Percentiles rank a stretch among this genome's conserved stretches.
Evolutionary conservation across 2,888 invertebrate genomes (phyloP).

Genomic region (Drosophila kokeensis): DNA sequence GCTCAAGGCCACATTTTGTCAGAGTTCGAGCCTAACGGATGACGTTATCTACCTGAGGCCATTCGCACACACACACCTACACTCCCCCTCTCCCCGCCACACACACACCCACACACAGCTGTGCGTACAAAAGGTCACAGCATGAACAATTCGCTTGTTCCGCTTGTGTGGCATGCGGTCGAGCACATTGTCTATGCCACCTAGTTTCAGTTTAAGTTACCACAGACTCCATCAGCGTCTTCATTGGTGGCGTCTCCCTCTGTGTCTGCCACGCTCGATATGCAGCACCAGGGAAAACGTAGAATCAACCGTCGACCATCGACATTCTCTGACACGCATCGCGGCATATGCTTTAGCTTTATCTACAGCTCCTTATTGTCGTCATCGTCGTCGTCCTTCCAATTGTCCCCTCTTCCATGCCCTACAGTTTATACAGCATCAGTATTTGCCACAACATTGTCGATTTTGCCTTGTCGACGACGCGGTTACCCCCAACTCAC

Average conservation of each 20-base stretch:
- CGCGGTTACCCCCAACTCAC: slow-evolving; percentile 48
- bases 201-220: slow-evolving; percentile 35
- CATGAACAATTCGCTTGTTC: slow-evolving; percentile 59
- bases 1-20: slow-evolving; percentile 42
- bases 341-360: slow-evolving; percentile 65
- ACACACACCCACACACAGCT: not conserved
- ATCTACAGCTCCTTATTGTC: slow-evolving; percentile 28
- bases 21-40: slow-evolving; percentile 43
- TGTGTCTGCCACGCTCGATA: slow-evolving; percentile 47
- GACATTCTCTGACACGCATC: slow-evolving; percentile 66
- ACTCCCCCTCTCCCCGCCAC: not conserved
- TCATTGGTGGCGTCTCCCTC: slow-evolving; percentile 31
- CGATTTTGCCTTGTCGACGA: slow-evolving; percentile 62
- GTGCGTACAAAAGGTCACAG: slow-evolving; percentile 15
- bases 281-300: slow-evolving; percentile 47
- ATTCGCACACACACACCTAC: not conserved
- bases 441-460: slow-evolving; percentile 50
- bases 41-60: slow-evolving; percentile 55
- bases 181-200: slow-evolving; percentile 49
- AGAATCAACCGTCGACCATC: slow-evolving; percentile 34
- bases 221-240: slow-evolving; percentile 36
- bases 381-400: slow-evolving; percentile 23
- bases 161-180: slow-evolving; percentile 54
- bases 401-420: slow-evolving; percentile 5
- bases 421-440: slow-evolving; percentile 6